Percentiles rank a stretch among this genome's conserved stretches.
These are phyloP conservation scores for Dinomys branickii DNA, from an alignment of 2,113 vertebrate species.

Conservation along the genomic window DNA sequence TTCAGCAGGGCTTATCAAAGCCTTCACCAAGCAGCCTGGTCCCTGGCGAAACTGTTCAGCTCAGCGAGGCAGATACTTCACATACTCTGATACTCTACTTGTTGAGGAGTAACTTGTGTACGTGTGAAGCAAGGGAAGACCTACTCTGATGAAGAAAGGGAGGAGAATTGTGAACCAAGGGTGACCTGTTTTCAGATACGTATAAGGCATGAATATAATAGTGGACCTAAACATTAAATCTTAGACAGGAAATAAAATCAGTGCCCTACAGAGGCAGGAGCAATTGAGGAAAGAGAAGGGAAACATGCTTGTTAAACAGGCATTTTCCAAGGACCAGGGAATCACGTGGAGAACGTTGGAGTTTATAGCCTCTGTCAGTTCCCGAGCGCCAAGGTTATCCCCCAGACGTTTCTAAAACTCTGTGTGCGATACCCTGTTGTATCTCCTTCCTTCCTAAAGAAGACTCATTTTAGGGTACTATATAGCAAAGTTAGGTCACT, in stretches of 20 bases:
- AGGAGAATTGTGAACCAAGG: background rate
- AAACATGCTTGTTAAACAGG: background rate
- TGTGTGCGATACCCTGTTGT: no score
- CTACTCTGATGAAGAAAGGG: background rate
- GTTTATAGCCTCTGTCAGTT: background rate
- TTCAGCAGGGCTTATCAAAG: no score
- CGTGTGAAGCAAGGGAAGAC: background rate
- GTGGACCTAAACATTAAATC: background rate
- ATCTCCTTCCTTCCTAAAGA: background rate
- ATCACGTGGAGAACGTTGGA: background rate
- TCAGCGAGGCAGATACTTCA: background rate
- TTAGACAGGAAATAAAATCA: background rate
- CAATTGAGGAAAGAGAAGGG: background rate
- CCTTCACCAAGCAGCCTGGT: background rate
- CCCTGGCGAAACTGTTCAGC: accelerated
- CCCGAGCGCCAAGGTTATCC: background rate
- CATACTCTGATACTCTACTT: background rate
- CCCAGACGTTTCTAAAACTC: background rate
- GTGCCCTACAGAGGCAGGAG: background rate
- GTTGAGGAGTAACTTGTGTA: background rate
- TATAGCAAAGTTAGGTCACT: background rate
- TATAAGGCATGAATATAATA: background rate
- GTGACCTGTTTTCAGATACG: background rate
- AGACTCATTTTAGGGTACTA: background rate
- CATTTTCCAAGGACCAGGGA: accelerated